A percentile compares a stretch with the other conserved stretches of the same genome.
These are phyloP conservation scores for Erannis defoliaria DNA, from an alignment of 2,888 invertebrate genomes.

Conservation along the genomic window DNA sequence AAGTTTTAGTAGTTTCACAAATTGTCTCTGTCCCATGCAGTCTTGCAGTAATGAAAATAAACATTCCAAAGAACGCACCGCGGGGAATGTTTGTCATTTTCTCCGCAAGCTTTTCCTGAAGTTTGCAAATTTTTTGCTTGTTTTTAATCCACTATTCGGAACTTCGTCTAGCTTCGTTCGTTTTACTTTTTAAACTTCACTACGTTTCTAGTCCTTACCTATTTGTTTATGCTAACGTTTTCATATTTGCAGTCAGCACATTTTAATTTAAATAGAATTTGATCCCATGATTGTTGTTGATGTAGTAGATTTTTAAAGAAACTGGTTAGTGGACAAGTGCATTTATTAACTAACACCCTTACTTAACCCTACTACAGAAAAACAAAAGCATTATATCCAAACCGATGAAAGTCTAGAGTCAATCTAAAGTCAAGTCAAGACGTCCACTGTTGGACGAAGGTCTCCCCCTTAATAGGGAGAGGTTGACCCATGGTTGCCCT, in stretches of 20 bases:
- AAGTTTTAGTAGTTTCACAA: not conserved
- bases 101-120: slow-evolving; percentile 54
- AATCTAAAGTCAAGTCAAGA: too few species aligned
- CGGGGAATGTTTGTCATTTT: slow-evolving; percentile 61
- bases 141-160: slow-evolving; percentile 49
- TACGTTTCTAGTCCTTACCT: slow-evolving; percentile 20
- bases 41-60: slow-evolving; percentile 13
- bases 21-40: not conserved
- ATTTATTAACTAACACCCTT: too few species aligned
- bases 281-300: too few species aligned
- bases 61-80: slow-evolving; percentile 18
- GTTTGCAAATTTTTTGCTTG: slow-evolving; percentile 47
- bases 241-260: not conserved
- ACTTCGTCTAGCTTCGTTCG: slow-evolving; percentile 49
- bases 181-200: slow-evolving; percentile 45
- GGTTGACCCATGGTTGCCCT: too few species aligned
- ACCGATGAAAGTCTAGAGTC: too few species aligned
- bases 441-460: too few species aligned
- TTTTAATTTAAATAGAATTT: too few species aligned
- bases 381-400: too few species aligned
- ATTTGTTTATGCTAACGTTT: slow-evolving; percentile 23
- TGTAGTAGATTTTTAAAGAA: too few species aligned
- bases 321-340: too few species aligned
- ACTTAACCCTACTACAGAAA: too few species aligned
- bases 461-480: too few species aligned